Evolutionary conservation across 2,888 invertebrate genomes (phyloP), one percentile per base, ranked within the genome.

Genomic region (Tridacna gigas): DNA sequence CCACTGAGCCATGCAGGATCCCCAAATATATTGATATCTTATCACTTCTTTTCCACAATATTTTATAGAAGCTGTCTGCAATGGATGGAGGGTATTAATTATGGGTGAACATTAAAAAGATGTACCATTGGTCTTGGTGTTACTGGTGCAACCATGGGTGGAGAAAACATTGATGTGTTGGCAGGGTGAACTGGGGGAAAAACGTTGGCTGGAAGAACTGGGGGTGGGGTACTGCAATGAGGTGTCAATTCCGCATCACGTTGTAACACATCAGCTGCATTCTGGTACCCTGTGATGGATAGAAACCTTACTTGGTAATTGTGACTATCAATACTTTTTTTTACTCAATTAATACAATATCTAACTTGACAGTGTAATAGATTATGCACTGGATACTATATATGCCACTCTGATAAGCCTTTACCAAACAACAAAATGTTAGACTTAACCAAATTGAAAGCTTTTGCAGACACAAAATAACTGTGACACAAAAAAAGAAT

Each of bases 261-360:
- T 90, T 97, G 97, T 86, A 99, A 95, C 74, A 96, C 95, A 0
- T 96, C 95, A 0, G 98, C 98, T 20, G 97, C 96, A 77, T 97
- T 97, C 0, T 93, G 83, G 74, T 90, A 91, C 65, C 94, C 94
- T 93, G 81, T 11, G 80, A 69, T n/a, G 37, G 37, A 37, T 37
- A 37, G 7, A 37, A 37, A 37, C 37, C 37, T 2, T 37, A 37
- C 37, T 4, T 37, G 37, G 37, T 37, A 37, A 37, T 7, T 37
- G 37, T 37, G 37, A 37, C 7, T 37, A 37, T 37, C 37, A 37
- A 37, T 37, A 37, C 37, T 37, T 37, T 37, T 37, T 7, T 37
- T 4, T 37, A 37, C 37, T 4, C 2, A 37, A 37, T 4, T 7
- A 37, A 37, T 37, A 37, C 37, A 37, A 37, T 4, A 37, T 2